Evolutionary conservation across 2,113 vertebrate species (phyloP).

Genomic region (Ceyx melanurus): DNA sequence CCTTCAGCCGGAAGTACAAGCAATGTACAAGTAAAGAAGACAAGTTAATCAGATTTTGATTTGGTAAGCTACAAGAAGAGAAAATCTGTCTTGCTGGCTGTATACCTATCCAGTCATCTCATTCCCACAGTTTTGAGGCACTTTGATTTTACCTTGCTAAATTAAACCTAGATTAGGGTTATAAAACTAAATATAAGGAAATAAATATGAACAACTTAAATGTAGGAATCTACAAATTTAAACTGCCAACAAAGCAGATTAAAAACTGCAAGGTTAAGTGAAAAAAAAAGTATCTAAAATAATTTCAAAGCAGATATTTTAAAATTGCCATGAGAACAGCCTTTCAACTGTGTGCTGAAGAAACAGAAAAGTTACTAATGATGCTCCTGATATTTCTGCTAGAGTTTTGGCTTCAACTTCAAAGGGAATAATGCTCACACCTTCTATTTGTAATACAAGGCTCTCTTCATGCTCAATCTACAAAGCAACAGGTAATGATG

Average conservation of each 20-base stretch:
- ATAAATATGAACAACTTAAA: background rate
- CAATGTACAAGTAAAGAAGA: background rate
- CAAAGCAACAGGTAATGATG: conserved; percentile 4
- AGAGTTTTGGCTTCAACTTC: conserved; percentile 11
- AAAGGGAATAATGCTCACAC: conserved; percentile 19
- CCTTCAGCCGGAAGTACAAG: background rate
- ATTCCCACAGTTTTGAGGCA: background rate
- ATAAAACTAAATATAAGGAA: background rate
- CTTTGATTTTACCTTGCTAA: background rate
- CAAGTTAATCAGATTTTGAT: background rate
- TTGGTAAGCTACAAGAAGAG: background rate
- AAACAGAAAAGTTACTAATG: conserved; percentile 42
- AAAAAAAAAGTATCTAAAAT: conserved; percentile 3
- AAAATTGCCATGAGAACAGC: conserved; percentile 44
- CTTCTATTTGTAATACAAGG: background rate
- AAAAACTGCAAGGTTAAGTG: background rate
- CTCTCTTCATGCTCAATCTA: background rate
- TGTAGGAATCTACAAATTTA: background rate
- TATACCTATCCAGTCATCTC: background rate
- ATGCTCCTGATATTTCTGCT: conserved; percentile 4
- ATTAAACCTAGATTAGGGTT: background rate
- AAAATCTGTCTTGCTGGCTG: background rate
- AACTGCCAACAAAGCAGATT: background rate
- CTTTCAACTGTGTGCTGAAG: conserved; percentile 31
- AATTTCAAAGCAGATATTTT: conserved; percentile 43